These are phyloP conservation scores for Crocidura indochinensis DNA, from an alignment of 2,797 vertebrate genomes.

Conservation along the genomic window DNA sequence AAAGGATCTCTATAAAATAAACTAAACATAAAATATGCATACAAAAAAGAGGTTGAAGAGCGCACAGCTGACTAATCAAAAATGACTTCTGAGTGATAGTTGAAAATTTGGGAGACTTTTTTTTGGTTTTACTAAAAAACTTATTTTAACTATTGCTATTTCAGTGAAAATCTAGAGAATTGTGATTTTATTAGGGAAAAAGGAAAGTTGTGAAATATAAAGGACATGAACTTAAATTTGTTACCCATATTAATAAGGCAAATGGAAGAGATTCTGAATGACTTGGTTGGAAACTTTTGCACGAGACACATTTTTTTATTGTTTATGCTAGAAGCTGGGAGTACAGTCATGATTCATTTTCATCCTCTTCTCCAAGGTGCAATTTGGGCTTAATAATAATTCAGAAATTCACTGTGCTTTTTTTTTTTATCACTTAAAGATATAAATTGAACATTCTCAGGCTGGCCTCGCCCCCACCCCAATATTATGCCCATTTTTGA, in stretches of 20 bases:
- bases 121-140: neutral
- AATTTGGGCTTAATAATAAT: neutral
- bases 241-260: constrained; percentile 28
- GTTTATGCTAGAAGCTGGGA: constrained; percentile 12
- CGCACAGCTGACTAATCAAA: neutral
- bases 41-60: neutral
- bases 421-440: neutral
- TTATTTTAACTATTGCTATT: neutral
- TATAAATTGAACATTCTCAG: neutral
- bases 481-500: neutral
- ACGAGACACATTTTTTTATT: neutral
- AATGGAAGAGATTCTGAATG: constrained; percentile 26
- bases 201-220: constrained; percentile 52
- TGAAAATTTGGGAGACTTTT: neutral
- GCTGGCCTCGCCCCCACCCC: fast-evolving
- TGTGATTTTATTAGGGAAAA: constrained; percentile 15
- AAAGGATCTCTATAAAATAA: neutral
- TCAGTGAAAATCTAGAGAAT: constrained; percentile 49
- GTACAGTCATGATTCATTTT: neutral
- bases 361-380: neutral
- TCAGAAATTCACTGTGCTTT: neutral
- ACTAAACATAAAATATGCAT: neutral
- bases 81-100: neutral
- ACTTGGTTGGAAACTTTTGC: constrained; percentile 18
- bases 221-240: constrained; percentile 17